Evolutionary conservation across 2,797 vertebrate species (phyloP).

Genomic region (Lithobates pipiens): DNA sequence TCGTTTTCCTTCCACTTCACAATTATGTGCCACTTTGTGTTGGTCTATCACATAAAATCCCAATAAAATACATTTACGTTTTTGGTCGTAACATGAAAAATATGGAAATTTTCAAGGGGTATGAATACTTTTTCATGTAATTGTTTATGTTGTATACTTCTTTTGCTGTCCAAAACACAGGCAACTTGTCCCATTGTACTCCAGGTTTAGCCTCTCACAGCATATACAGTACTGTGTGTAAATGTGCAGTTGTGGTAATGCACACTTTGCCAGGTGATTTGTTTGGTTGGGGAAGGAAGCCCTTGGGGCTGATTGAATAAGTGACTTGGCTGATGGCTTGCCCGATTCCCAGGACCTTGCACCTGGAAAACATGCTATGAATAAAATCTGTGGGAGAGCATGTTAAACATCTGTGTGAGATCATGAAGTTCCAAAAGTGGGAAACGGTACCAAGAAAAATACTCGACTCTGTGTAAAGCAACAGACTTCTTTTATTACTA

Average conservation of each 20-base stretch:
- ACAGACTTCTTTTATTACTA: too few species aligned
- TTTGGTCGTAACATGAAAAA: too few species aligned
- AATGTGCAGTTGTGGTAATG: not conserved
- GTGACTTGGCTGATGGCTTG: not conserved
- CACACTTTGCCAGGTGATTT: conserved; percentile 8
- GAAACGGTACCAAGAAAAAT: not conserved
- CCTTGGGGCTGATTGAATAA: not conserved
- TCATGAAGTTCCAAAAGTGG: not conserved
- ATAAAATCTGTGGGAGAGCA: conserved; percentile 36
- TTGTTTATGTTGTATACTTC: too few species aligned
- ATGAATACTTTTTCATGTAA: too few species aligned
- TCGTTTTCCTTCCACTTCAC: too few species aligned
- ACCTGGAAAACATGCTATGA: conserved; percentile 27
- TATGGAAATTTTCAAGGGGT: too few species aligned
- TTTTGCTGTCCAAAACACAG: too few species aligned
- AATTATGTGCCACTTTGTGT: too few species aligned
- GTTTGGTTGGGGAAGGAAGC: not conserved
- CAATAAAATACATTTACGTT: too few species aligned
- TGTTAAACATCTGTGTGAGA: conserved; percentile 42
- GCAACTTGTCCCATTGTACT: too few species aligned
- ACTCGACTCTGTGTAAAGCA: not conserved
- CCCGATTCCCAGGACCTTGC: conserved; percentile 45
- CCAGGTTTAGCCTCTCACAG: too few species aligned
- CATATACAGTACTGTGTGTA: not conserved
- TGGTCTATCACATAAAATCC: too few species aligned